Evolutionary conservation across 1,140 invertebrate genomes (phyloP).

Genomic region (Hestina assimilis): DNA sequence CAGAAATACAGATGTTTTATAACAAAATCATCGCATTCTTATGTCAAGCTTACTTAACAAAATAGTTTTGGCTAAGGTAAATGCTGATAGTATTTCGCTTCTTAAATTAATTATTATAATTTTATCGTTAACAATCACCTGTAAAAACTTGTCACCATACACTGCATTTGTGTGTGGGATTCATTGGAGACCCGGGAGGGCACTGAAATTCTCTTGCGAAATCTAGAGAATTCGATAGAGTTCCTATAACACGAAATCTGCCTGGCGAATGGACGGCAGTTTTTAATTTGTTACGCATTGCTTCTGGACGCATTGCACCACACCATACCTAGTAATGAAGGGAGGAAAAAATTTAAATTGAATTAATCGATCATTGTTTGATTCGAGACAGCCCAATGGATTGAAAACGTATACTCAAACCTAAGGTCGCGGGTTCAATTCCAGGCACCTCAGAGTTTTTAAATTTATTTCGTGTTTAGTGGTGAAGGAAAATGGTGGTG

Average conservation of each 20-base stretch:
- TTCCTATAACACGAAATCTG: conserved; percentile 93
- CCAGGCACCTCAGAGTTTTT: too few relatives aligned
- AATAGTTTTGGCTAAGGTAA: too few relatives aligned
- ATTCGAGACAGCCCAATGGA: too few relatives aligned
- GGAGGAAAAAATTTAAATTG: background rate
- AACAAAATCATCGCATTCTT: too few relatives aligned
- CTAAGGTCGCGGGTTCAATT: too few relatives aligned
- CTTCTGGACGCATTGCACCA: conserved; percentile 97
- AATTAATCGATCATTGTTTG: too few relatives aligned
- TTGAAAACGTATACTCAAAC: too few relatives aligned
- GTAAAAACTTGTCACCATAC: conserved; percentile 89
- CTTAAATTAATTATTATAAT: background rate
- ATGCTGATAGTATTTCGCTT: background rate
- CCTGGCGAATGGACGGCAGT: conserved; percentile 97
- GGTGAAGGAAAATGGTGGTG: too few relatives aligned
- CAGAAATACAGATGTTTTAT: too few relatives aligned
- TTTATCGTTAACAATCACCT: background rate
- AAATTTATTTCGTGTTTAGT: too few relatives aligned
- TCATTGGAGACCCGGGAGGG: conserved; percentile 90
- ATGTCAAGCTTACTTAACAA: too few relatives aligned
- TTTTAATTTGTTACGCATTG: conserved; percentile 94
- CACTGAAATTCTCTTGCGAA: conserved; percentile 92
- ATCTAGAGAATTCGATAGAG: conserved; percentile 94
- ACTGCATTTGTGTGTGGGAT: conserved; percentile 93
- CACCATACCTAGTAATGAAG: conserved; percentile 91